Conservation (phyloP, 1,140 invertebrate species). For the Scaptomyza hsui region DNA sequence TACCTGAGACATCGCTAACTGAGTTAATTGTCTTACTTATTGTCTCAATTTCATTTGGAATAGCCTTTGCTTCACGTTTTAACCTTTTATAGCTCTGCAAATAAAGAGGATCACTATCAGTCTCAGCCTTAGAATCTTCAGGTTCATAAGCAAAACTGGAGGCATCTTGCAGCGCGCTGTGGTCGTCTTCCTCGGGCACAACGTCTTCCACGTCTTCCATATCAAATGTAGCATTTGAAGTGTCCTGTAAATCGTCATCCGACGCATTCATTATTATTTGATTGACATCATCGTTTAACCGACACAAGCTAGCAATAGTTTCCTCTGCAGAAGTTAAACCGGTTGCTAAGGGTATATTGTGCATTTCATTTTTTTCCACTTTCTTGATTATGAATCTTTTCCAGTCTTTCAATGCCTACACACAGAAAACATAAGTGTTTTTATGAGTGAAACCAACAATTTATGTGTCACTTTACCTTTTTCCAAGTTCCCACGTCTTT, state of each 20-base stretch:
- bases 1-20: conserved; percentile 43
- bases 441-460: background rate
- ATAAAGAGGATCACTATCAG: conserved; percentile 57
- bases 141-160: conserved; percentile 61
- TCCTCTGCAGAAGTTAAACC: conserved; percentile 64
- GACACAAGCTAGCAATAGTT: conserved; percentile 64
- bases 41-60: conserved; percentile 47
- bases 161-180: conserved; percentile 43
- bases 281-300: conserved; percentile 63
- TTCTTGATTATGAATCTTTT: conserved; percentile 70
- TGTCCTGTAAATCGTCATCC: conserved; percentile 64
- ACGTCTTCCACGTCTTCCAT: conserved; percentile 69
- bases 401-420: conserved; percentile 69
- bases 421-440: background rate
- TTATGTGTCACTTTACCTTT: conserved; percentile 29
- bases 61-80: conserved; percentile 2
- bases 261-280: conserved; percentile 67
- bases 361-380: conserved; percentile 70
- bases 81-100: conserved; percentile 50
- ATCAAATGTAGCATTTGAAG: conserved; percentile 52
- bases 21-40: conserved; percentile 42
- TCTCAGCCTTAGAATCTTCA: conserved; percentile 54
- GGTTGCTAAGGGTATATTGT: conserved; percentile 59
- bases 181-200: conserved; percentile 63
- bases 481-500: conserved; percentile 68